These are phyloP conservation scores for Gambusia yucatana DNA, from an alignment of 2,797 vertebrate genomes.

Conservation along the genomic window DNA sequence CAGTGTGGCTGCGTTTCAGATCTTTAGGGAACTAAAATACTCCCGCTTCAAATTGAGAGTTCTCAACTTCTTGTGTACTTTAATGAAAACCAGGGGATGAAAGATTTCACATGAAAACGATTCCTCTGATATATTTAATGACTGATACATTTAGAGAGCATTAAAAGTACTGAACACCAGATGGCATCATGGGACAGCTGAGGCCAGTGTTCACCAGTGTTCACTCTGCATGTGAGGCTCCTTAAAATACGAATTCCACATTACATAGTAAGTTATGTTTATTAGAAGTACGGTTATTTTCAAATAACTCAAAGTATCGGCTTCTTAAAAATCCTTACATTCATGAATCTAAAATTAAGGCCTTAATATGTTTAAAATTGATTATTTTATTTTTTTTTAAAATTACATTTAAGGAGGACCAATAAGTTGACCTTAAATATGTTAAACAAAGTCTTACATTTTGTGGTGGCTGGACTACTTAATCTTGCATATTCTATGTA, in stretches of 20 bases:
- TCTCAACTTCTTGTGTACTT: not conserved
- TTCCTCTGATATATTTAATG: not conserved
- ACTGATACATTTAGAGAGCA: not conserved
- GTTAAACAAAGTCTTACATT: too few relatives aligned
- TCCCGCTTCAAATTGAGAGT: too few relatives aligned
- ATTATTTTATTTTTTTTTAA: too few relatives aligned
- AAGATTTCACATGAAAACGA: not conserved
- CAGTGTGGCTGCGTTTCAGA: too few relatives aligned
- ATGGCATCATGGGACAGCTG: not conserved
- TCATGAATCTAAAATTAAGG: too few relatives aligned
- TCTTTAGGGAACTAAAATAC: not conserved
- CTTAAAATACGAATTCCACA: not conserved
- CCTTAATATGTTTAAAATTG: too few relatives aligned
- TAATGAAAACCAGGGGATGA: not conserved
- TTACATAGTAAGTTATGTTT: not conserved
- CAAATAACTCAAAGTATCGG: not conserved
- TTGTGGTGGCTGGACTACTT: too few relatives aligned
- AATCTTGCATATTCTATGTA: too few relatives aligned
- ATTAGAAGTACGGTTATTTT: not conserved
- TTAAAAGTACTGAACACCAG: not conserved
- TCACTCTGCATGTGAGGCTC: not conserved
- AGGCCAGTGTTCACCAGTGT: not conserved
- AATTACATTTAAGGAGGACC: too few relatives aligned
- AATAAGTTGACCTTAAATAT: too few relatives aligned
- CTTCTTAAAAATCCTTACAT: too few relatives aligned